phyloP scores from a whole-genome alignment of 2,797 vertebrate species.

The Diglossa cyanea region DNA sequence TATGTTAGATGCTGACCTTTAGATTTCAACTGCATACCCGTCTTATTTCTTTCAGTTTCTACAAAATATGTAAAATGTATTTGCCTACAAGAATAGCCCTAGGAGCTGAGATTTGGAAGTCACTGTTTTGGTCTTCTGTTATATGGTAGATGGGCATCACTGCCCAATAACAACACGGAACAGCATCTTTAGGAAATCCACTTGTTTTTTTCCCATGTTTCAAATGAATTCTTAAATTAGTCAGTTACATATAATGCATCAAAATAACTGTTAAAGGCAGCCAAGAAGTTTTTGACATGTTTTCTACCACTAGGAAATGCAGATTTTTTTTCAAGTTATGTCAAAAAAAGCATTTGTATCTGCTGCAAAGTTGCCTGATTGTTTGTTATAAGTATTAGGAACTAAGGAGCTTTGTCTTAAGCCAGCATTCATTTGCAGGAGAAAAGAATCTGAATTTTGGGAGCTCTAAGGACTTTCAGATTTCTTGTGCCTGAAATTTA shows the following conservation, averaged over 20 bases:
- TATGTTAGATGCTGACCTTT: neutral
- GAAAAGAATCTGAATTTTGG: neutral
- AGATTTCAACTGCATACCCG: neutral
- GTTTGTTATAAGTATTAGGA: neutral
- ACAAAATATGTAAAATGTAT: neutral
- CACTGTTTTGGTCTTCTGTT: neutral
- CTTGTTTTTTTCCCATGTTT: accelerated
- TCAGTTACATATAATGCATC: neutral
- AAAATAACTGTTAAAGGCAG: neutral
- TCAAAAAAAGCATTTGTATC: neutral
- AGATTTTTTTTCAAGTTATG: neutral
- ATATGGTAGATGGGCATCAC: neutral
- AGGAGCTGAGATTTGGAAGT: neutral
- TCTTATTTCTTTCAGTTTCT: neutral
- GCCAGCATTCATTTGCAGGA: neutral
- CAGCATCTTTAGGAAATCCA: neutral
- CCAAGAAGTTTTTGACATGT: neutral
- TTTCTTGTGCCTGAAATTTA: neutral
- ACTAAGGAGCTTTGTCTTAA: neutral
- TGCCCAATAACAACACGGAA: neutral
- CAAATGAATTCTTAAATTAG: neutral
- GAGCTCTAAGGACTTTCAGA: neutral
- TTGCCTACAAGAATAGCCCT: neutral
- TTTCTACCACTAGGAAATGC: neutral
- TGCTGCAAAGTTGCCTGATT: neutral